Percentiles rank a stretch among this genome's conserved stretches.
These are phyloP conservation scores for Ginglymostoma cirratum DNA, from an alignment of 2,113 vertebrate genomes.

Conservation along the genomic window DNA sequence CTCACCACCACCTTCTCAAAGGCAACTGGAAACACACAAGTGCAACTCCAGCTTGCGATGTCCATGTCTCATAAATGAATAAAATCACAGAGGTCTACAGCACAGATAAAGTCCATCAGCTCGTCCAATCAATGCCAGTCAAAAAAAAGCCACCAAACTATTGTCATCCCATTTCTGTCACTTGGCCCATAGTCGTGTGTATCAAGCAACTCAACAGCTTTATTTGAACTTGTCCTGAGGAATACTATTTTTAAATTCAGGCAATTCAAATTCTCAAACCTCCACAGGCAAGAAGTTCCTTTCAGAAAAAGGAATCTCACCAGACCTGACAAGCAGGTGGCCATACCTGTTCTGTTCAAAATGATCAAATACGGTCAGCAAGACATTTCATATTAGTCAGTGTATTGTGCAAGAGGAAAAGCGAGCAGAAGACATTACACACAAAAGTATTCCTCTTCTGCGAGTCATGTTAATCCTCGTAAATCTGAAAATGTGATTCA, in stretches of 20 bases:
- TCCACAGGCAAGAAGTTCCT: background rate
- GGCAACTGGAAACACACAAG: too few relatives aligned
- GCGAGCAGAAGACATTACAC: background rate
- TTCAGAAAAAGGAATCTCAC: background rate
- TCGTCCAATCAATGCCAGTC: too few relatives aligned
- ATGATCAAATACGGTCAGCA: background rate
- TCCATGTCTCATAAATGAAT: too few relatives aligned
- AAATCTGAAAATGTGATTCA: background rate
- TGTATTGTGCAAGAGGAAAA: background rate
- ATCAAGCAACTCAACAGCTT: background rate
- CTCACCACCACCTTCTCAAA: too few relatives aligned
- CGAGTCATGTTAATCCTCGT: background rate
- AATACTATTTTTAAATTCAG: background rate
- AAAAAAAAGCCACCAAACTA: too few relatives aligned
- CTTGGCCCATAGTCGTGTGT: background rate
- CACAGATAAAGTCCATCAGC: too few relatives aligned
- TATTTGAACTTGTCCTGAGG: background rate
- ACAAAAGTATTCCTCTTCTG: background rate
- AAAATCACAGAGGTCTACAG: too few relatives aligned
- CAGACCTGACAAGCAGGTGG: background rate
- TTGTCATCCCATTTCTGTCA: too few relatives aligned
- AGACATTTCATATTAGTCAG: too few relatives aligned
- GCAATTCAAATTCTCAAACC: background rate
- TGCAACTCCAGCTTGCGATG: too few relatives aligned
- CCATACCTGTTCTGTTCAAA: background rate